Base-by-base conservation (phyloP, 2,113 vertebrate genomes). In the Scomber scombrus region DNA sequence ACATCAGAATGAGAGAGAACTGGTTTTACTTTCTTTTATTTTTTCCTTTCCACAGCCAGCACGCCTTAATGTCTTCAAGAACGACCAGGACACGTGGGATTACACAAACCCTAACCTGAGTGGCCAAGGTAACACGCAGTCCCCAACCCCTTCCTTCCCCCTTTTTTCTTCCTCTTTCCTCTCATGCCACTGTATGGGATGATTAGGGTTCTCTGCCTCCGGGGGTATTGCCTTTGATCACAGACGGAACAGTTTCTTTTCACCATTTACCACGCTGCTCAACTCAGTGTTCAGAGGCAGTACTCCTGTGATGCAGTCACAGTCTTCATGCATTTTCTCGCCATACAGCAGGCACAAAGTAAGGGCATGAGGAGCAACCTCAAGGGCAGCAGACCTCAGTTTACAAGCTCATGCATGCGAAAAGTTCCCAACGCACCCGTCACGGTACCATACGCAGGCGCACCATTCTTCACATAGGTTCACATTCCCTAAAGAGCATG, bases 41-140 rank as follows among this genome's bases (percentile, higher is more conserved):
- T 19, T 78, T 82, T 83, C 3, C 46, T n/a, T 13, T 64, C 47
- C 12, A 67, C 91, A 99, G 97, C 98, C 98, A 29, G 96, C 97
- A 0, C 97, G 97, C 47, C 96, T 99, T 85, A 99, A 99, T 46
- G 98, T 99, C 73, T 99, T 99, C 93, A 99, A 97, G 95, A 99
- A 99, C 0, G 98, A 99, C 91, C 97, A 98, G 90, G 98, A 99
- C 90, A 99, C 98, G 0, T 99, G 98, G 97, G 98, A 99, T 77
- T 99, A 99, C 91, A 98, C 97, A 79, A 99, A 99, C 88, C 97
- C 98, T 54, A 97, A 94, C 82, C 95, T 98, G 90, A 96, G 96
- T 87, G 97, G 97, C 90, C 96, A 99, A 99, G 97, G 98, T 99
- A 98, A 93, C 45, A 19, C 34, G 84, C 75, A 66, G 51, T 47